Evolutionary conservation across 2,888 invertebrate genomes (phyloP).

Genomic region (Lampropteryx suffumata): DNA sequence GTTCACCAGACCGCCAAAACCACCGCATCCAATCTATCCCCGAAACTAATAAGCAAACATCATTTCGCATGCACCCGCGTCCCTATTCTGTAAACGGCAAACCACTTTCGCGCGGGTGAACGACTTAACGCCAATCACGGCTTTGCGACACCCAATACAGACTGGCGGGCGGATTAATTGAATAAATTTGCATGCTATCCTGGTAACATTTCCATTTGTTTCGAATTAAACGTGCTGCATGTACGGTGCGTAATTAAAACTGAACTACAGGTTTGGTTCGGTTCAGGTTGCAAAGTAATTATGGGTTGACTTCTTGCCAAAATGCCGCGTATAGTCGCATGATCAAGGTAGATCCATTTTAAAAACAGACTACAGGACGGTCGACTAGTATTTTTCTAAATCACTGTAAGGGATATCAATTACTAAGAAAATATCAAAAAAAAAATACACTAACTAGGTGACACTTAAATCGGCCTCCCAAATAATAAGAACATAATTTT

Average conservation of each 20-base stretch:
- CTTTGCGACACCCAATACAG: slow-evolving; percentile 75
- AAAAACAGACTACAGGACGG: too few species aligned
- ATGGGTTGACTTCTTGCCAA: slow-evolving; percentile 2
- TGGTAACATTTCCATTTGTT: slow-evolving; percentile 76
- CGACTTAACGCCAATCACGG: slow-evolving; percentile 78
- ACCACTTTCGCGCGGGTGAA: slow-evolving; percentile 62
- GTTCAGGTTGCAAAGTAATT: neutral
- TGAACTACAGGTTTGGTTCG: slow-evolving; percentile 15
- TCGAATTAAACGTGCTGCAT: slow-evolving; percentile 60
- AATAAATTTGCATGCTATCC: slow-evolving; percentile 79
- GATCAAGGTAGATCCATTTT: too few species aligned
- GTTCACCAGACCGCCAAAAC: slow-evolving; percentile 4
- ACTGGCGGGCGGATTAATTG: slow-evolving; percentile 74
- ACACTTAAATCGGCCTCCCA: too few species aligned
- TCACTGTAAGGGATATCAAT: too few species aligned
- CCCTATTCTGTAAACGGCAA: slow-evolving; percentile 61
- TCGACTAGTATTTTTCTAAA: too few species aligned
- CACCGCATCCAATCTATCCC: slow-evolving; percentile 28
- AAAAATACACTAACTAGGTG: too few species aligned
- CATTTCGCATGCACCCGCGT: slow-evolving; percentile 60
- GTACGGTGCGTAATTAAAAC: slow-evolving; percentile 35
- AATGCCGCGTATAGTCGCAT: neutral
- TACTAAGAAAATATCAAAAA: too few species aligned
- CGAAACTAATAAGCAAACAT: slow-evolving; percentile 68
- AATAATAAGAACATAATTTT: too few species aligned